Conservation (phyloP, 1,140 invertebrate genomes). For the Sarcophaga bullata region DNA sequence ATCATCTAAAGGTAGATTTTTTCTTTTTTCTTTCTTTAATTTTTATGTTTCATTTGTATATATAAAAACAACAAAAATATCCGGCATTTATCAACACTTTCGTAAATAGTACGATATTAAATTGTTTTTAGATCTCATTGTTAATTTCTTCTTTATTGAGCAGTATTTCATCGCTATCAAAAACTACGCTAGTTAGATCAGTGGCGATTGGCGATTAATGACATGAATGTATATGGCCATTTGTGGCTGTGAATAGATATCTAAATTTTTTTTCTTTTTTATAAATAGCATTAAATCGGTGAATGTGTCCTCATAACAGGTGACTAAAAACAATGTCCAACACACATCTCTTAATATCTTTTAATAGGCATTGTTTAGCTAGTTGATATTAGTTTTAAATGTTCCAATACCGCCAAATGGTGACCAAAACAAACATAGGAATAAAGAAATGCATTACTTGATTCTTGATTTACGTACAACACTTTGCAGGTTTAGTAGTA, state of each 20-base stretch:
- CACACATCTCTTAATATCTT: too few species aligned
- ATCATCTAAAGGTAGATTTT: too few species aligned
- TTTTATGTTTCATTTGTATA: too few species aligned
- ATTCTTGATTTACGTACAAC: too few species aligned
- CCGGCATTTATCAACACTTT: constrained; percentile 1
- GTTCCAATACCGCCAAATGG: neutral
- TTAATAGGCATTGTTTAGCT: neutral
- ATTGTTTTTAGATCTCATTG: neutral
- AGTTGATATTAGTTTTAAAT: neutral
- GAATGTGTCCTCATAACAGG: constrained; percentile 6
- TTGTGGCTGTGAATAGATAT: neutral
- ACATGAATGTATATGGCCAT: neutral
- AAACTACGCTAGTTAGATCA: neutral
- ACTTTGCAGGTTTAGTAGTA: neutral
- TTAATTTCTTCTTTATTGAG: neutral
- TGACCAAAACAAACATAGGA: too few species aligned
- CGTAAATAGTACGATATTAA: neutral
- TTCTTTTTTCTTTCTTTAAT: too few species aligned
- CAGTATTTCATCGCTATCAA: neutral
- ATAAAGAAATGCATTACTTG: too few species aligned
- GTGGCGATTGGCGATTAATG: neutral
- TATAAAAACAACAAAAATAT: too few species aligned
- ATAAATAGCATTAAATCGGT: neutral
- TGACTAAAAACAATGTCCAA: neutral
- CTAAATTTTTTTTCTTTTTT: neutral